Base-by-base conservation (phyloP, 2,797 vertebrate genomes). In the Darevskia nairensis region DNA sequence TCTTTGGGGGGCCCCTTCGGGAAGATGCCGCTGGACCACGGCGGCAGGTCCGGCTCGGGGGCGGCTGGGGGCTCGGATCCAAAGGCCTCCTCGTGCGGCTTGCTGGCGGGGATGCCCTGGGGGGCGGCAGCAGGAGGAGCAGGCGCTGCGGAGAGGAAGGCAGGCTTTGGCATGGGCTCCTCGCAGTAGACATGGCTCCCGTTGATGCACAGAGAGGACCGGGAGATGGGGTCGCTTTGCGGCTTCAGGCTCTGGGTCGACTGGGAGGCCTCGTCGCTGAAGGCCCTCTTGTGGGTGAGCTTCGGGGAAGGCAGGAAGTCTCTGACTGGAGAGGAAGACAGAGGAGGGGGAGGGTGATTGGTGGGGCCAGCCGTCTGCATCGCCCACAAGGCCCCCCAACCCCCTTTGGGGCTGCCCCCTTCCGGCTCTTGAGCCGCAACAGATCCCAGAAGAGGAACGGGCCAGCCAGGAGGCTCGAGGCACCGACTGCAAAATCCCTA, bases 111-210 rank as follows among this genome's bases (percentile, higher is more conserved):
- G 25, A 96, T 88, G 59, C 96, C 93, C 90, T 98, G 39, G 98
- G 19, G 95, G 85, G 1, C 98, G 96, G 8, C 96, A 91, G 0
- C 97, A 96, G 0, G 96, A 92, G 0, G 97, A 95, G 94, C 94
- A 35, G 75, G 92, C 10, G 92, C 50, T 2, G 80, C 23, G 1
- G 95, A 90, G 2, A 17, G 17, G 25, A 6, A 66, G 17, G 83
- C 8, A 92, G 32, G 90, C 84, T 81, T 85, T 27, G 94, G 96
- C 80, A 39, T 95, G 11, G 93, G 93, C 91, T 96, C 97, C n/a
- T 97, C 95, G 4, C 94, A 95, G 90, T 98, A 97, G 21, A 98
- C 93, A 39, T 98, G 98, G 97, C 98, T 98, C 90, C 98, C 98
- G 0, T 99, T 99, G 94, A 98, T 96, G 75, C 97, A 98, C 61